Evolutionary conservation across 2,888 invertebrate genomes (phyloP), one percentile per base, ranked within the genome.

Genomic region (Caenorhabditis uteleia): DNA sequence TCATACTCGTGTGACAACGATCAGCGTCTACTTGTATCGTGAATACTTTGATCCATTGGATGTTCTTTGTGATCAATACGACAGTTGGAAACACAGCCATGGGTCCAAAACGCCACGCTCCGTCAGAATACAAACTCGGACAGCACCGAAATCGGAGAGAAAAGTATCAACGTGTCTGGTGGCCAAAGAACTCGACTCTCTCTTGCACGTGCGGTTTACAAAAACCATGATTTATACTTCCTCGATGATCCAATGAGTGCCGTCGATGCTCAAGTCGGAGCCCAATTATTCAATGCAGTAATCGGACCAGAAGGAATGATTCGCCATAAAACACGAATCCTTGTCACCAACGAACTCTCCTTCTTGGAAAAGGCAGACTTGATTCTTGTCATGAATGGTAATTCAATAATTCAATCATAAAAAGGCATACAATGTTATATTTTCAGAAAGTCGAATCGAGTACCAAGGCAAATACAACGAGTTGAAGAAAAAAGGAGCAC

Each of bases 61-160:
- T 25, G 51, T 68, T 48, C 48, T 67, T 6, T 70, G 70, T 42
- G 70, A 70, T 43, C 70, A 70, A 25, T 88, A 12, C 93, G 93
- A 0, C 95, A 93, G 84, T 93, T 94, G 2, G 89, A 94, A 0
- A 94, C 95, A 82, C 93, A 93, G 85, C 94, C 97, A 1, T 98
- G 97, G 97, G 97, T 97, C 64, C 97, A 97, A 85, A 97, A 97
- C 86, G 91, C 92, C 7, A 93, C 95, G 0, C 86, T 98, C 27
- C 89, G 90, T 79, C 91, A 94, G 82, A 98, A 98, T 85, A 92
- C 98, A 73, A 84, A 93, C 21, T 78, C 78, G 31, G 82, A 82
- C 44, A 47, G 61, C 48, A 82, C 82, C 5, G 82, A 82, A 53
- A 82, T 82, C 48, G 82, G 82, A 46, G 82, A 82, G 46, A 82